Evolutionary conservation across 2,797 vertebrate genomes (phyloP).

Genomic region (Pseudomugil gertrudae): DNA sequence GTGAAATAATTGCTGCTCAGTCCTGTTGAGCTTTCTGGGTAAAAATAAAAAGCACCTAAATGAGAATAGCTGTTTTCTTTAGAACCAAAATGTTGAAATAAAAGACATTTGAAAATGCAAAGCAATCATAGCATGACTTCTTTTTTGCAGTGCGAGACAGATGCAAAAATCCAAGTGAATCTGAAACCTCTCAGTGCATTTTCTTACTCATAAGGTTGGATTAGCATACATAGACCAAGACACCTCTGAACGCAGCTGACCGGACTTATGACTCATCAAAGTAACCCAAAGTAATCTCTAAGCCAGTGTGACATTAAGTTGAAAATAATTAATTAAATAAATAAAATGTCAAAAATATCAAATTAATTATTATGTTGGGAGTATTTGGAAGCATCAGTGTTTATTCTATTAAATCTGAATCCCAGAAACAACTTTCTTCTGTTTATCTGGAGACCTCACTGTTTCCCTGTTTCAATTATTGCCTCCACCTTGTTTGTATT

Average conservation of each 20-base stretch:
- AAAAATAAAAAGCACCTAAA: neutral
- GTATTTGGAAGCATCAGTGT: neutral
- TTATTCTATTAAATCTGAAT: neutral
- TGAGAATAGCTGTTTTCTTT: neutral
- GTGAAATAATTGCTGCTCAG: slow-evolving; percentile 4
- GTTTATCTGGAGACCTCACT: slow-evolving; percentile 5
- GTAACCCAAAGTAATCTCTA: no score
- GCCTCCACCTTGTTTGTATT: slow-evolving; percentile 51
- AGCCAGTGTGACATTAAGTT: neutral
- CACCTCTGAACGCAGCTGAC: neutral
- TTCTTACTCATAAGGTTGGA: neutral
- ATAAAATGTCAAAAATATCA: neutral
- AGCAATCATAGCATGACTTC: neutral
- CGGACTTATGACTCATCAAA: neutral
- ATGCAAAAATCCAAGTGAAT: neutral
- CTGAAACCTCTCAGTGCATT: neutral
- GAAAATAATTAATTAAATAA: neutral
- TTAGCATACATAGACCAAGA: neutral
- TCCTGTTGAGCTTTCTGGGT: neutral
- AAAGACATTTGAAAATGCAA: neutral
- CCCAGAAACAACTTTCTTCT: slow-evolving; percentile 19
- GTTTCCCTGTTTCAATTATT: slow-evolving; percentile 40
- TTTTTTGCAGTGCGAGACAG: neutral
- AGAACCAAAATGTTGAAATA: neutral
- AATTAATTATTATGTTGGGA: neutral